Conservation (phyloP, 2,113 vertebrate species). For the Chunga burmeisteri region DNA sequence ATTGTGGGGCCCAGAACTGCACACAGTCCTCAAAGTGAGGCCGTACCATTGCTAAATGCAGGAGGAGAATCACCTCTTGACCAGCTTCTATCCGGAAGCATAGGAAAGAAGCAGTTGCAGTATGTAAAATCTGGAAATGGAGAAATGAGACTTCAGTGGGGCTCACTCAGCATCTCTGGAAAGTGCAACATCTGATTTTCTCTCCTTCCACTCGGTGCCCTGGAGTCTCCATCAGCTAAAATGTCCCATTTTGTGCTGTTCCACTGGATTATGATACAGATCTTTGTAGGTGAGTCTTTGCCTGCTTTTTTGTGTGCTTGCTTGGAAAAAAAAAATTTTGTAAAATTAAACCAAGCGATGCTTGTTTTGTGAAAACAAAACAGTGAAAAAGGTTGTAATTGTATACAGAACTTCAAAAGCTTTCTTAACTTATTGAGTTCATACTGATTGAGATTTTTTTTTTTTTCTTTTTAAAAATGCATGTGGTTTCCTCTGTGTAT, state of each 20-base stretch:
- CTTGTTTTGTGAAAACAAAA: background rate
- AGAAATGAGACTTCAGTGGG: slow-evolving; percentile 37
- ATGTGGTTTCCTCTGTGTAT: background rate
- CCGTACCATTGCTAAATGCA: background rate
- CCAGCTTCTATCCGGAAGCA: background rate
- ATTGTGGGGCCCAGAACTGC: background rate
- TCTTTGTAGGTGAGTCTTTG: slow-evolving; percentile 50
- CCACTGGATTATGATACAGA: slow-evolving; percentile 30
- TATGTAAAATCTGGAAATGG: slow-evolving; percentile 17
- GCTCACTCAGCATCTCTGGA: background rate
- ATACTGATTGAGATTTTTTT: background rate
- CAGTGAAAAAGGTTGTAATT: background rate
- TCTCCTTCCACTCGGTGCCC: background rate
- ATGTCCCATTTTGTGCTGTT: slow-evolving; percentile 30
- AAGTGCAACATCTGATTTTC: background rate
- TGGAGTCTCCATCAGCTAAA: background rate
- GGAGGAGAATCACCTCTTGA: background rate
- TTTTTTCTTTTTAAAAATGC: background rate
- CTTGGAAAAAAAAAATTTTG: background rate
- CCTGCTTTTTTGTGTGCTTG: background rate
- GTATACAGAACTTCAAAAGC: background rate
- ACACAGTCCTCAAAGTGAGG: background rate
- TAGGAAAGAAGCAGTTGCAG: background rate
- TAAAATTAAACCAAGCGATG: background rate
- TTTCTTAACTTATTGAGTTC: background rate